A percentile compares a stretch with the other conserved stretches of the same genome.
Evolutionary conservation across 2,888 invertebrate genomes (phyloP).

Genomic region (Portevinia maculata): DNA sequence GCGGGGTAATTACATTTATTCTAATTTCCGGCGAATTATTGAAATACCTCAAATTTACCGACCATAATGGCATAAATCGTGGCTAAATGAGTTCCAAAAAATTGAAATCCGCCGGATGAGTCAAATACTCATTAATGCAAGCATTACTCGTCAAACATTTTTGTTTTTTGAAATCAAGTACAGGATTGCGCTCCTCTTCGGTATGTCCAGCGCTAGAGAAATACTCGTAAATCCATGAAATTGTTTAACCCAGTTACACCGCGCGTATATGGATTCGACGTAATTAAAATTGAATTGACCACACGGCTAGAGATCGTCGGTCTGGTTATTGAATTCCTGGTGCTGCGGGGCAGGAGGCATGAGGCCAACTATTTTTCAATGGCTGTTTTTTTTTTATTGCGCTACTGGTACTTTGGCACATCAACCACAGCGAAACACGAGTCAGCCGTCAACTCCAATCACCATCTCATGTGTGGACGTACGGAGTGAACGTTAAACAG

Average conservation of each 20-base stretch:
- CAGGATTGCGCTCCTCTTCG: not conserved
- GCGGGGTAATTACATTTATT: conserved; percentile 61
- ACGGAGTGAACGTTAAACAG: not conserved
- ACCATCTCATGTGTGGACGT: conserved; percentile 28
- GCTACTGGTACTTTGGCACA: conserved; percentile 14
- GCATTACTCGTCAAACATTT: not conserved
- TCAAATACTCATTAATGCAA: conserved; percentile 24
- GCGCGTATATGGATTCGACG: conserved; percentile 26
- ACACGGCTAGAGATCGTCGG: conserved; percentile 11
- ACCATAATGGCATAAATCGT: not conserved
- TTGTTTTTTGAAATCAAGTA: conserved; percentile 13
- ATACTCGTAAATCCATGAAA: conserved; percentile 16
- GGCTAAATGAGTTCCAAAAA: conserved; percentile 11
- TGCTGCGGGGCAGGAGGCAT: not conserved
- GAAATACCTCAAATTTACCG: conserved; percentile 37
- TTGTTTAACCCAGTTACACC: conserved; percentile 65
- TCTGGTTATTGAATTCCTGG: conserved; percentile 14
- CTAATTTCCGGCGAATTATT: conserved; percentile 67
- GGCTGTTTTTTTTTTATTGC: conserved; percentile 19
- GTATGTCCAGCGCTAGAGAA: not conserved
- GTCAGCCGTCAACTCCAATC: conserved; percentile 65
- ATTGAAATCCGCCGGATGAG: conserved; percentile 17
- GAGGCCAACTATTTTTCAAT: conserved; percentile 15
- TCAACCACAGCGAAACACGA: conserved; percentile 53
- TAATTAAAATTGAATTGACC: conserved; percentile 50